Evolutionary conservation across 1,140 invertebrate genomes (phyloP).

Genomic region (Episyrphus balteatus): DNA sequence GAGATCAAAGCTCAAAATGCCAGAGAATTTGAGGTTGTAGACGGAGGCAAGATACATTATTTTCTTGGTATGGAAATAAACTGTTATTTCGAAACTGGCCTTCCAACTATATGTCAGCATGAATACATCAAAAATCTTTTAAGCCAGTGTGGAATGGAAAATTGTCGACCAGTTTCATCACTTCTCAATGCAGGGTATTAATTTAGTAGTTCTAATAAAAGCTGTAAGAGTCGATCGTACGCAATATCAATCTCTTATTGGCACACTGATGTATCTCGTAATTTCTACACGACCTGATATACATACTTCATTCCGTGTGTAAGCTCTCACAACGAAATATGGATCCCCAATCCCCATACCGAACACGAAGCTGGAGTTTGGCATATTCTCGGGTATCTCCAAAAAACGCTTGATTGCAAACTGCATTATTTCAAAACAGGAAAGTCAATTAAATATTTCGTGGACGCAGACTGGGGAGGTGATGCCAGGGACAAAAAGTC

Average conservation of each 20-base stretch:
- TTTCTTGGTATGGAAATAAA: not conserved
- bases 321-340: slow-evolving; percentile 2
- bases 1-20: not conserved
- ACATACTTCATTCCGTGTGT: no score
- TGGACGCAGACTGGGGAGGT: no score
- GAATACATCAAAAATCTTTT: slow-evolving; percentile 13
- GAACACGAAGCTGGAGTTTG: not conserved
- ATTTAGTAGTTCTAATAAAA: not conserved
- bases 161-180: not conserved
- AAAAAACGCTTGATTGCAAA: no score
- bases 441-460: no score
- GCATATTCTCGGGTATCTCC: not conserved
- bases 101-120: not conserved
- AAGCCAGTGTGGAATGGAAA: not conserved
- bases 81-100: not conserved
- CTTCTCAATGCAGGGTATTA: slow-evolving; percentile 1
- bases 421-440: no score
- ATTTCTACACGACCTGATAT: slow-evolving; percentile 3
- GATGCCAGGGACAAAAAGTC: slow-evolving; percentile 2
- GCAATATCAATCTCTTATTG: not conserved
- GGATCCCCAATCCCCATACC: not conserved
- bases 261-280: no score
- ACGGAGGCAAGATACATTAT: not conserved
- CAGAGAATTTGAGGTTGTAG: not conserved
- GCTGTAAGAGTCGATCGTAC: not conserved